These are phyloP conservation scores for Lepeophtheirus salmonis DNA, from an alignment of 1,140 invertebrate genomes.

Conservation along the genomic window DNA sequence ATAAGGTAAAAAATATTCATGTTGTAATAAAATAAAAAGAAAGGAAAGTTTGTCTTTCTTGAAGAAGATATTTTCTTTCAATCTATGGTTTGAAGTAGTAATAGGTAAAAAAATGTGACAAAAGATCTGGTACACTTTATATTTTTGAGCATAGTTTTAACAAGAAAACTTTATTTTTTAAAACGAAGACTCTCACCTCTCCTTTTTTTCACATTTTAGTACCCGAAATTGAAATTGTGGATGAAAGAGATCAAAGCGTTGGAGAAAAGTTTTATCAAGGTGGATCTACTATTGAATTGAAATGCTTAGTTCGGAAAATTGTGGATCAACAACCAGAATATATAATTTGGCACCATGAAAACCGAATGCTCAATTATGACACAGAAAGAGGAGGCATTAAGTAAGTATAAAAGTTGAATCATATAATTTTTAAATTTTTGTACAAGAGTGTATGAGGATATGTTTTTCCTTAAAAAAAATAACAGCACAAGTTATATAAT, in stretches of 20 bases:
- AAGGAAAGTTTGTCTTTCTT: too few relatives aligned
- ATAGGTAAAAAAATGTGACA: too few relatives aligned
- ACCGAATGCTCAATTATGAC: constrained; percentile 59
- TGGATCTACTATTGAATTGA: constrained; percentile 61
- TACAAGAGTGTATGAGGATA: too few relatives aligned
- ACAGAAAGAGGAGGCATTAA: constrained; percentile 61
- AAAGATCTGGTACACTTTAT: too few relatives aligned
- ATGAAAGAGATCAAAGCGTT: constrained; percentile 52
- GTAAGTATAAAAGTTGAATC: constrained; percentile 30
- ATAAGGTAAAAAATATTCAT: too few relatives aligned
- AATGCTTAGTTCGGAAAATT: constrained; percentile 60
- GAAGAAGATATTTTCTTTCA: too few relatives aligned
- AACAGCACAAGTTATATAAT: constrained; percentile 25
- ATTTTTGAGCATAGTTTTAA: too few relatives aligned
- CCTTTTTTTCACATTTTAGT: constrained; percentile 39
- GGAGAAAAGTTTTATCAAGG: constrained; percentile 68
- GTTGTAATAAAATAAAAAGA: too few relatives aligned
- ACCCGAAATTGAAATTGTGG: constrained; percentile 59
- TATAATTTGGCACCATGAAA: constrained; percentile 56
- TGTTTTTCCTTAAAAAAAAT: too few relatives aligned
- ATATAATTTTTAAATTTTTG: constrained; percentile 5
- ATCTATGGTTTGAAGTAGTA: too few relatives aligned
- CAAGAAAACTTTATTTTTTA: too few relatives aligned
- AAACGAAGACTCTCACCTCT: too few relatives aligned
- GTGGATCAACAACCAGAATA: constrained; percentile 35